phyloP scores from a whole-genome alignment of 2,888 invertebrate genomes.

The Acanthosepion esculentum region DNA sequence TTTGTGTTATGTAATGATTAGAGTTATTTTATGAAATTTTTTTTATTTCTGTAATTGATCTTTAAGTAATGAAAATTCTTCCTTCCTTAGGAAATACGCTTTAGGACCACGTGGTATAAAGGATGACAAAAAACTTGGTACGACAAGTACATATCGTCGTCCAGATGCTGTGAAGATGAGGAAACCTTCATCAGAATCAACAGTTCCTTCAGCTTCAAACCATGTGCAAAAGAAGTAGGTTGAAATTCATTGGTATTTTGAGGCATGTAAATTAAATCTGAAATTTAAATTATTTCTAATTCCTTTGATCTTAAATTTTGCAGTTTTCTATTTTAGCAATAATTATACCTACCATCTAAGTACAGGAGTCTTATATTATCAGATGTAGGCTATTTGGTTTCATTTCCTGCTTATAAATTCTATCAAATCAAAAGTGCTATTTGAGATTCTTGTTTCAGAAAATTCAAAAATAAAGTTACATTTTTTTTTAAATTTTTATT shows the following conservation, averaged over 20 bases:
- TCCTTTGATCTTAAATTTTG: neutral
- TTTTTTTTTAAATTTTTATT: too few species aligned
- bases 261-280: neutral
- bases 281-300: neutral
- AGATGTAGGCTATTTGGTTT: too few species aligned
- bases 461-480: too few species aligned
- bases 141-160: slow-evolving; percentile 41
- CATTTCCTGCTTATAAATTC: too few species aligned
- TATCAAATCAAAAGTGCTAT: too few species aligned
- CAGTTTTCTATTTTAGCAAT: neutral
- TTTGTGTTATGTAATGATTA: neutral
- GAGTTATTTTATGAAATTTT: neutral
- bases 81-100: slow-evolving; percentile 23
- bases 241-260: neutral
- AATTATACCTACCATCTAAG: neutral
- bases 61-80: neutral
- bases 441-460: too few species aligned
- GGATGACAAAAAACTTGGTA: slow-evolving; percentile 41
- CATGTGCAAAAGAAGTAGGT: slow-evolving; percentile 44
- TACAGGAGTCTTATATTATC: too few species aligned
- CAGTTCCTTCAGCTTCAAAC: slow-evolving; percentile 13
- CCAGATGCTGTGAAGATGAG: slow-evolving; percentile 38
- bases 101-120: slow-evolving; percentile 23
- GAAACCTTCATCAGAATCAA: slow-evolving; percentile 34
- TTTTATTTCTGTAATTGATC: neutral